Evolutionary conservation across 2,888 invertebrate species (phyloP), one percentile per base, ranked within the genome.

Genomic region (Furcula furcula): DNA sequence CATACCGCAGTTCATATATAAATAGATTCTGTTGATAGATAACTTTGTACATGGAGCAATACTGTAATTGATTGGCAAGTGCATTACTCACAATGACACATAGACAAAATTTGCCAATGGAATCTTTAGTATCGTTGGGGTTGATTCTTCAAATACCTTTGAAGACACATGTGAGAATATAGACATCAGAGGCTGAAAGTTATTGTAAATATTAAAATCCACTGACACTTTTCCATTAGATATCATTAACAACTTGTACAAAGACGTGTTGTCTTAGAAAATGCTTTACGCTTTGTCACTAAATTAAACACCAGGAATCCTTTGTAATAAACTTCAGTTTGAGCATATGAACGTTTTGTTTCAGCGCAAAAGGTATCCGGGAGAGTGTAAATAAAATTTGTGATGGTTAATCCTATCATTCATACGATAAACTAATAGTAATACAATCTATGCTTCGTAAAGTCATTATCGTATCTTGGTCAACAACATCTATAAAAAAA

Each of bases 321-420:
- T 35, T 28, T 38, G 29, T 26, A 37, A 30, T 36, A 38, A 15
- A 36, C 28, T 40, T 25, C 42, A 38, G 44, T 49, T 47, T 38
- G 42, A 63, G 68, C 55, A 68, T 73, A 66, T 68, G 60, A 69
- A 55, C 39, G 29, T 57, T 65, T 86, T 88, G 85, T 87, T 88
- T 87, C 87, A 87, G 87, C 84, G 58, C 62, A 72, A 76, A 83
- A 78, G 63, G 54, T 56, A 64, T 65, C 64, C 69, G 67, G 76
- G 47, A 71, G 65, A 69, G 73, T 72, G 56, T 78, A 78, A 69
- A 66, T 65, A 64, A 63, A 65, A 64, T 62, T 67, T 52, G 51
- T 56, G 64, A 60, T 62, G 61, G 48, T 58, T 60, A 55, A 53
- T 51, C 46, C 46, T 34, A 48, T 50, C 47, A 45, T 28, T 14